These are phyloP conservation scores for Pycnomerus fuliginosus DNA, from an alignment of 2,888 invertebrate genomes.

Conservation along the genomic window DNA sequence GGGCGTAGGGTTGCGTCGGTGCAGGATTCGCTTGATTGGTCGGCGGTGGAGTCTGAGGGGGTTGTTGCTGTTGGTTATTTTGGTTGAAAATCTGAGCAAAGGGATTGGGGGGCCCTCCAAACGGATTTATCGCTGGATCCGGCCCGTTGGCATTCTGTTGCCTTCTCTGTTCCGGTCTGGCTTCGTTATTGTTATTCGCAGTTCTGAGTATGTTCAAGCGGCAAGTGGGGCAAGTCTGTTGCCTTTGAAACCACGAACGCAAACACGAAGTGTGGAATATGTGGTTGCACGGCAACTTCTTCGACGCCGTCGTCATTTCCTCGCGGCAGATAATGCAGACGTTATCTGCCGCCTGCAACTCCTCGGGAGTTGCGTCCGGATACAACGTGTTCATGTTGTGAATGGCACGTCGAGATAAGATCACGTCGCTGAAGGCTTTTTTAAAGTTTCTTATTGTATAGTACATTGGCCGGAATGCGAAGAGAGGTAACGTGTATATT, in stretches of 20 bases:
- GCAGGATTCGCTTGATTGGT: background rate
- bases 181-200: conserved; percentile 29
- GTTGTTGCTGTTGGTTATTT: conserved; percentile 42
- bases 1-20: conserved; percentile 13
- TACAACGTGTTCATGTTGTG: conserved; percentile 98
- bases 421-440: conserved; percentile 95
- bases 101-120: conserved; percentile 40
- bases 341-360: conserved; percentile 89
- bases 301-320: conserved; percentile 73
- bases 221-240: conserved; percentile 99
- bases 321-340: conserved; percentile 98
- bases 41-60: conserved; percentile 18
- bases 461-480: conserved; percentile 99
- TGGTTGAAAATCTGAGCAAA: conserved; percentile 42
- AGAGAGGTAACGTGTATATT: conserved; percentile 95
- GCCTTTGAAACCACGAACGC: conserved; percentile 98
- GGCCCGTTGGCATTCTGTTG: conserved; percentile 22
- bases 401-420: conserved; percentile 93
- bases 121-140: conserved; percentile 41
- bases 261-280: conserved; percentile 98
- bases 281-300: conserved; percentile 98
- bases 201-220: conserved; percentile 71
- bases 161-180: conserved; percentile 19
- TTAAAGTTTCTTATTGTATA: conserved; percentile 98
- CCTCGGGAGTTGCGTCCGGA: conserved; percentile 92